Percentiles rank a stretch among this genome's conserved stretches.
Evolutionary conservation across 2,113 vertebrate species (phyloP).

Genomic region (Abramis brama): DNA sequence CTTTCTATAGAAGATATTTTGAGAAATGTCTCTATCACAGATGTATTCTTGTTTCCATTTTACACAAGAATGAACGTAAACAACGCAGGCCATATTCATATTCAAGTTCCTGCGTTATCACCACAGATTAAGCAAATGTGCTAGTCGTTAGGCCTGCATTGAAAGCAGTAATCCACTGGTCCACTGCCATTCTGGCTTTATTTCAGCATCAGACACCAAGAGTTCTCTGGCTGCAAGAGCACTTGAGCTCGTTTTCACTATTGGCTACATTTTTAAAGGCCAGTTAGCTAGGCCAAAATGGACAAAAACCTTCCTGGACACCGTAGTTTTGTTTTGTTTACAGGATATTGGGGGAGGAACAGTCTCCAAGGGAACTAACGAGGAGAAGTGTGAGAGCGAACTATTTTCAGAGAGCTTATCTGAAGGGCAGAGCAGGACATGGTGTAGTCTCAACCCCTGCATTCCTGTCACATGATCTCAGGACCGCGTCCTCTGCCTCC

Average conservation of each 20-base stretch:
- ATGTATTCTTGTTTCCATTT: no score
- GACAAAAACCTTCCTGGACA: slow-evolving; percentile 40
- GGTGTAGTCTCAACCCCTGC: slow-evolving; percentile 8
- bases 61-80: no score
- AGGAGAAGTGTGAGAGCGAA: slow-evolving; percentile 31
- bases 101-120: neutral
- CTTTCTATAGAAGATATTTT: no score
- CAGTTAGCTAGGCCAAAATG: neutral
- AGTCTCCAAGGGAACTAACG: slow-evolving; percentile 45
- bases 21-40: no score
- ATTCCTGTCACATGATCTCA: slow-evolving; percentile 46
- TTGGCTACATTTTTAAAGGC: slow-evolving; percentile 1
- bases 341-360: slow-evolving; percentile 43
- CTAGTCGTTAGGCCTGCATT: neutral
- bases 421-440: slow-evolving; percentile 42
- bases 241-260: neutral
- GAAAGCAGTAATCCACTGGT: neutral
- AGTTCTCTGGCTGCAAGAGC: slow-evolving; percentile 3
- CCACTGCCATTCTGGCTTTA: neutral
- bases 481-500: neutral
- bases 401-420: slow-evolving; percentile 45
- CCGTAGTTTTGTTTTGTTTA: slow-evolving; percentile 45
- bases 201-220: neutral
- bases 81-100: neutral
- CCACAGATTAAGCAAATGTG: neutral